Conservation (phyloP, 1,140 invertebrate genomes). For the Dinoponera quadriceps region DNA sequence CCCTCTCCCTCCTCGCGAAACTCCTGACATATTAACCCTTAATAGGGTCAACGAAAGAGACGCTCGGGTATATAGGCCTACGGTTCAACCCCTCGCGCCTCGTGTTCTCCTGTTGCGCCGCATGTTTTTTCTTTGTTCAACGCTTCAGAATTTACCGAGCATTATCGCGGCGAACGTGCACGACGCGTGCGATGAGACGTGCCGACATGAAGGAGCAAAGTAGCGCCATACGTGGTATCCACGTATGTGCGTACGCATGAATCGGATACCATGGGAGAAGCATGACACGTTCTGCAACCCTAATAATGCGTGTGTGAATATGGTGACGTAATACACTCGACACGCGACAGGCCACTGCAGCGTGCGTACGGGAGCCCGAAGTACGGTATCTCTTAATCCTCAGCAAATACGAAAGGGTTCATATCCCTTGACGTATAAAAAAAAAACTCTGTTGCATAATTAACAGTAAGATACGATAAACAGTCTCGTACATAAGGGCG, state of each 20-base stretch:
- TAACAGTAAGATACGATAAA: too few relatives aligned
- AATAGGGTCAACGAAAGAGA: conserved; percentile 69
- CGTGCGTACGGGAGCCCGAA: background rate
- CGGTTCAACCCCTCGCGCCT: conserved; percentile 71
- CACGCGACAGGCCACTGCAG: conserved; percentile 63
- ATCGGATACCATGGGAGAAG: conserved; percentile 50
- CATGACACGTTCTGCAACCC: conserved; percentile 78
- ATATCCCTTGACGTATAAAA: too few relatives aligned
- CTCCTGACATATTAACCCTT: conserved; percentile 10
- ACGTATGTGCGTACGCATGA: conserved; percentile 44
- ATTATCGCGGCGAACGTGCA: conserved; percentile 62
- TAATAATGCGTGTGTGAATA: conserved; percentile 82
- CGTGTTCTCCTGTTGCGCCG: conserved; percentile 81
- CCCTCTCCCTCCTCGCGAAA: conserved; percentile 3
- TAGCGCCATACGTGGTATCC: background rate
- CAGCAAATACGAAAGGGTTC: too few relatives aligned
- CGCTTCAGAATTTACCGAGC: conserved; percentile 77
- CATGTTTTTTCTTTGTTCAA: conserved; percentile 85
- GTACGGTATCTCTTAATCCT: background rate
- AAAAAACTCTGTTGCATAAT: too few relatives aligned
- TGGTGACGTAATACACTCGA: conserved; percentile 80
- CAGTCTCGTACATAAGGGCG: too few relatives aligned
- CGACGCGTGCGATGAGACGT: conserved; percentile 20
- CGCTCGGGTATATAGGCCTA: conserved; percentile 31
- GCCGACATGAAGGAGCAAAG: conserved; percentile 4